Base-by-base conservation (phyloP, 2,888 invertebrate species). In the Cantharis flavilabris region DNA sequence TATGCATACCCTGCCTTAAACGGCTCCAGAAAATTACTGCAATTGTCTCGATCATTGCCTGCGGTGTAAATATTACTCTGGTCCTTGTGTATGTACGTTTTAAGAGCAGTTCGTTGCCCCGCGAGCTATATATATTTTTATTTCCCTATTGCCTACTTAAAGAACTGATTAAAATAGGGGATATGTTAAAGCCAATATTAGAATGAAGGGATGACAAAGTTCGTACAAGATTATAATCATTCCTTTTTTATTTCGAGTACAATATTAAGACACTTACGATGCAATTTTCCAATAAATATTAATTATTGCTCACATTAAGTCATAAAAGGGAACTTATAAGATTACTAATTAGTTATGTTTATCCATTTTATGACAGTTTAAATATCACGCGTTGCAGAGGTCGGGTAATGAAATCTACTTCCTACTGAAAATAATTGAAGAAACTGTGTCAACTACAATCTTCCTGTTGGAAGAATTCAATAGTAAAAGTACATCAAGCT, bases 81-180 rank as follows among this genome's bases (percentile, higher is more conserved):
- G 78, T 72, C 81, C 80, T 82, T 80, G 76, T 80, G 79, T 80
- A 80, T 80, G 77, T 78, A 76, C 73, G 75, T 75, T 81, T 81
- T 78, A 81, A 80, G 80, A 80, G 76, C 76, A 76, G 76, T 73
- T 76, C 78, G 78, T 82, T 83, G 82, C 84, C 83, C 84, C 82
- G 83, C 80, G 49, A 82, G 87, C 86, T 85, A 87, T 87, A 87
- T 49, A 49, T 88, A 88, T 88, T 88, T 88, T 88, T 88, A 88
- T 88, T 88, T 88, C 88, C 88, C 88, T 84, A 85, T 88, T 87
- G 88, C 86, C 87, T 88, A 88, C 88, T 88, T 88, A 87, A 88
- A 86, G 85, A 87, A 86, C 88, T 88, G 88, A 88, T 88, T 88
- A 88, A 88, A 88, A 87, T 84, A 83, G 86, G 87, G 87, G 86